Conservation (phyloP, 2,888 invertebrate species). For the Tenthredo notha region DNA sequence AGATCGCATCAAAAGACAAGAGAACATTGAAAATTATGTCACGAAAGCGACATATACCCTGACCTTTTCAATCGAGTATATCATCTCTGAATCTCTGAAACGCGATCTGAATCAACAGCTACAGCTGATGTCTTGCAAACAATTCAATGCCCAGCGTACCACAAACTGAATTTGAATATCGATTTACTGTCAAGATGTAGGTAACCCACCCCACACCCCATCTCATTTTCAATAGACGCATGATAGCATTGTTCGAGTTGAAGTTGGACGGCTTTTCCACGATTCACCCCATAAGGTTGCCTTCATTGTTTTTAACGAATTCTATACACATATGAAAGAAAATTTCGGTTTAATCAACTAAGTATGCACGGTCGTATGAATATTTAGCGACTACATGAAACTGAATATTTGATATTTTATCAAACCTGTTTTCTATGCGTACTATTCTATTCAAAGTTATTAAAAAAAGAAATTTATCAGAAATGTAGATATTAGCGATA, state of each 20-base stretch:
- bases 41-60: neutral
- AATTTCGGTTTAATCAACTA: neutral
- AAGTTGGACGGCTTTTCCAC: conserved; percentile 33
- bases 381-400: neutral
- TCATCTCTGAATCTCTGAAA: neutral
- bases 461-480: neutral
- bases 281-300: neutral
- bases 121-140: conserved; percentile 25
- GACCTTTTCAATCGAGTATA: conserved; percentile 22
- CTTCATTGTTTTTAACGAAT: conserved; percentile 3
- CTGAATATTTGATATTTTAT: neutral
- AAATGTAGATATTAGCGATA: neutral
- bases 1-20: neutral
- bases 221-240: conserved; percentile 16
- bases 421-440: neutral
- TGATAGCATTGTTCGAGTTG: conserved; percentile 33
- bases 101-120: conserved; percentile 32
- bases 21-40: neutral
- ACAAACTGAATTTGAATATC: conserved; percentile 40
- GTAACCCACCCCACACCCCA: neutral
- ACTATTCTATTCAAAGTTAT: neutral
- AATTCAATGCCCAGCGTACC: conserved; percentile 27
- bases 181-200: conserved; percentile 37
- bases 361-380: neutral
- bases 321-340: neutral